Percentiles rank a stretch among this genome's conserved stretches.
phyloP scores from a whole-genome alignment of 2,888 invertebrate species.

The Philhelius pedissequus region DNA sequence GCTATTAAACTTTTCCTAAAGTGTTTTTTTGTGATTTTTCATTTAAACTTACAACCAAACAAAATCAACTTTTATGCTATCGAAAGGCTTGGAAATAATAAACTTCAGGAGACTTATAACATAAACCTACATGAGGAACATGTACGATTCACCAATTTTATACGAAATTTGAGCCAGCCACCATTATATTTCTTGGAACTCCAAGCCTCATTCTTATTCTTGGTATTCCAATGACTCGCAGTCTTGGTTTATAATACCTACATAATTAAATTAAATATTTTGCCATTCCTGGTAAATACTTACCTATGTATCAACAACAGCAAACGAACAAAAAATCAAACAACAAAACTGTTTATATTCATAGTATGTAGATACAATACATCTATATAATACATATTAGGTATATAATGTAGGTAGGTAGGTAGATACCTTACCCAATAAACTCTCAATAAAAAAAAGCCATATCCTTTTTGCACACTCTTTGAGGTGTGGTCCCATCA shows the following conservation, averaged over 20 bases:
- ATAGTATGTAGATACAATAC: no score
- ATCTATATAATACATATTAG: no score
- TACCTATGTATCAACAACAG: not conserved
- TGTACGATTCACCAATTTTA: no score
- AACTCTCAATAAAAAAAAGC: not conserved
- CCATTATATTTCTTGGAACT: not conserved
- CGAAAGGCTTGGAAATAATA: no score
- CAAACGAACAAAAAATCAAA: not conserved
- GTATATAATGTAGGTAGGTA: no score
- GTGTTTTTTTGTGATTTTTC: no score
- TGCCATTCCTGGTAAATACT: not conserved
- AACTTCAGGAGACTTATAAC: no score
- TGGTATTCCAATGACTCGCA: not conserved
- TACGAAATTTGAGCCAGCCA: not conserved
- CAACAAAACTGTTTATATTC: not conserved
- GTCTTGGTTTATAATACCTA: not conserved
- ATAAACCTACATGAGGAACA: no score
- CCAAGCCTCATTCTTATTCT: not conserved
- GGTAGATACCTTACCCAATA: no score
- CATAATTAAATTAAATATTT: constrained; percentile 1
- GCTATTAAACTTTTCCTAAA: no score
- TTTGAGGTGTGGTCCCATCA: constrained; percentile 23
- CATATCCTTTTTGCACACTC: not conserved
- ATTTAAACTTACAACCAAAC: no score
- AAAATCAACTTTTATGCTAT: no score